phyloP scores from a whole-genome alignment of 2,888 invertebrate species.

The Netelia fuscicornis region DNA sequence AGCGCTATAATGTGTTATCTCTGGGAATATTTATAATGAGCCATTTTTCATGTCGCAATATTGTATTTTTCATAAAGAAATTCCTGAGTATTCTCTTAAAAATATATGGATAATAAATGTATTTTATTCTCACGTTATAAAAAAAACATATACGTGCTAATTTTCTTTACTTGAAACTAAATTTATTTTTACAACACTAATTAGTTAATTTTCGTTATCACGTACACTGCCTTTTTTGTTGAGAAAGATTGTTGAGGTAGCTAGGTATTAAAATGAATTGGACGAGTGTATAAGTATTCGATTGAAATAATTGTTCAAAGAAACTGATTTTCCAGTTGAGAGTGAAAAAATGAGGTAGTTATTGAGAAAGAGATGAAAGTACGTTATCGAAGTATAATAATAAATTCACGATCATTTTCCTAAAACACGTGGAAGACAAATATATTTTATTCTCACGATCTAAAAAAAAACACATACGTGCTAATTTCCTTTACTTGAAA shows the following conservation, averaged over 20 bases:
- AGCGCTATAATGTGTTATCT: neutral
- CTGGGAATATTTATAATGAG: neutral
- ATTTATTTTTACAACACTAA: neutral
- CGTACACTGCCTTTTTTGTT: neutral
- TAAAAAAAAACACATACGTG: too few species aligned
- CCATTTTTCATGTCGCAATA: neutral
- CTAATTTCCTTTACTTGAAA: neutral
- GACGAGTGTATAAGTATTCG: neutral
- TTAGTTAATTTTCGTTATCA: neutral
- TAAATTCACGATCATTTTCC: neutral
- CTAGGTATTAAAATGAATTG: neutral
- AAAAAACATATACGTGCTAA: too few species aligned
- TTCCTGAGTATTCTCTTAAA: neutral
- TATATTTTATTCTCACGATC: too few species aligned
- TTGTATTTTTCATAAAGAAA: neutral
- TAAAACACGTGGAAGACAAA: neutral
- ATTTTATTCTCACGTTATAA: too few species aligned
- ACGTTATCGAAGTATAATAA: conserved; percentile 53
- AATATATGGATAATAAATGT: neutral
- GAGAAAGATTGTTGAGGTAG: neutral
- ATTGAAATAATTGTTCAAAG: neutral
- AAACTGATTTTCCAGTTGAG: neutral
- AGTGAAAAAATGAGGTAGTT: neutral
- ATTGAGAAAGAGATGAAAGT: conserved; percentile 18
- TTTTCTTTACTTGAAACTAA: neutral